These are phyloP conservation scores for Hololepta plana DNA, from an alignment of 2,888 invertebrate species.

Conservation along the genomic window DNA sequence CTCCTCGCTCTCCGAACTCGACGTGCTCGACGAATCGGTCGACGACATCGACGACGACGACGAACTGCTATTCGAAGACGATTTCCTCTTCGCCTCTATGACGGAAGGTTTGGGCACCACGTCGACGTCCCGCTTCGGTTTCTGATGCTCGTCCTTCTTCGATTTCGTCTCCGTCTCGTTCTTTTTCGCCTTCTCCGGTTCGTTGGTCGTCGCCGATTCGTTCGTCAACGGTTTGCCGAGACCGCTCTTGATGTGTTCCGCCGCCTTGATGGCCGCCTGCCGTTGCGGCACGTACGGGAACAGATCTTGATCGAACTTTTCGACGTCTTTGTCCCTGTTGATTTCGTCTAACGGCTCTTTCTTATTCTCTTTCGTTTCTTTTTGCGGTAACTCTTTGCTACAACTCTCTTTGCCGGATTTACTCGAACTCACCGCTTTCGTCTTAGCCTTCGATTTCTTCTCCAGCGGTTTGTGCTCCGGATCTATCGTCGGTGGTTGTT, in stretches of 20 bases:
- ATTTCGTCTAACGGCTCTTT: slow-evolving; percentile 26
- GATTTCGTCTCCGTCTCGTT: slow-evolving; percentile 11
- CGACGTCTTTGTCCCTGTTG: slow-evolving; percentile 42
- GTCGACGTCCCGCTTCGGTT: neutral
- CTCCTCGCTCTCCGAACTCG: slow-evolving; percentile 39
- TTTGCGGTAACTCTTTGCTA: too few species aligned
- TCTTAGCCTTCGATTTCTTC: slow-evolving; percentile 15
- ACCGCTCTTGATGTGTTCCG: slow-evolving; percentile 74
- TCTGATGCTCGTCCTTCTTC: neutral
- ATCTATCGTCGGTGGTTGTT: neutral
- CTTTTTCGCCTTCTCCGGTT: slow-evolving; percentile 13
- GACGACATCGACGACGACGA: slow-evolving; percentile 31
- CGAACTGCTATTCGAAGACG: slow-evolving; percentile 36
- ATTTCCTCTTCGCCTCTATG: too few species aligned
- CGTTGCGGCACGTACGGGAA: slow-evolving; percentile 76
- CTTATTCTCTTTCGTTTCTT: slow-evolving; percentile 8
- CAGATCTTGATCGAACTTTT: slow-evolving; percentile 40
- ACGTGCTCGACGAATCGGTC: slow-evolving; percentile 31
- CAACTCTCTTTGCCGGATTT: too few species aligned
- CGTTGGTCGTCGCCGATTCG: slow-evolving; percentile 18
- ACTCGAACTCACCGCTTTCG: too few species aligned
- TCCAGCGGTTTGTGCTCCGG: slow-evolving; percentile 6
- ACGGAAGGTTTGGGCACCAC: neutral
- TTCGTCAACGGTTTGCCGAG: slow-evolving; percentile 33
- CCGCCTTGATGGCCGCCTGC: slow-evolving; percentile 82